Evolutionary conservation across 2,113 vertebrate species (phyloP), one percentile per base, ranked within the genome.

Genomic region (Chionomys nivalis): DNA sequence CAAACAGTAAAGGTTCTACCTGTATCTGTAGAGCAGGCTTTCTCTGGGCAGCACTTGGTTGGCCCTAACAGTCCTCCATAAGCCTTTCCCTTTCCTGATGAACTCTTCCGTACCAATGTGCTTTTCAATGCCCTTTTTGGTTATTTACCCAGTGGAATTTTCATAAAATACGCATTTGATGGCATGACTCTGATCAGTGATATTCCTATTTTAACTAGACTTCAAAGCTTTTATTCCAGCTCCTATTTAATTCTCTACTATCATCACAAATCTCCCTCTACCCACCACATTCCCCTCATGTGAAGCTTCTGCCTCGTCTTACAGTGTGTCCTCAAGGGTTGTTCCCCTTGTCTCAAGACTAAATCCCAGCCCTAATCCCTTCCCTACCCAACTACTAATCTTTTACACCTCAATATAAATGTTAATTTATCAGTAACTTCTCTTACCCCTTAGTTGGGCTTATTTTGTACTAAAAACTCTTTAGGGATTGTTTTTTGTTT

Each of bases 111-210:
- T 10, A 61, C 14, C 82, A 36, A 58, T 28, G 13, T 49, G 42
- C 14, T 86, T 93, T 86, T 83, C 58, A 42, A 4, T 78, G 4
- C 33, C 36, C 89, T 47, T 79, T 89, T 77, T 79, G 47, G 28
- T 47, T 65, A 44, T 4, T 6, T 11, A 72, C 28, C 65, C 65
- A 66, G 65, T 66, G 65, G 65, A 7, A 85, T 68, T 61, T 68
- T 94, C 72, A 89, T 68, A 92, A 95, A 75, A 91, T 28, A 36
- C 42, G 88, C 87, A 52, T 39, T n/a, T 75, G 58, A 63, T 52
- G 66, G 42, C 61, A 52, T 2, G 19, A n/a, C 49, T 91, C 58
- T 78, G 8, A 39, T 52, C 65, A 44, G 19, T 17, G 23, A 39
- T 39, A 47, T 3, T 95, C 49, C 39, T 17, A 58, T 73, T 72